A percentile compares a stretch with the other conserved stretches of the same genome.
phyloP scores from a whole-genome alignment of 2,113 vertebrate genomes.

The Corydoras sp. region DNA sequence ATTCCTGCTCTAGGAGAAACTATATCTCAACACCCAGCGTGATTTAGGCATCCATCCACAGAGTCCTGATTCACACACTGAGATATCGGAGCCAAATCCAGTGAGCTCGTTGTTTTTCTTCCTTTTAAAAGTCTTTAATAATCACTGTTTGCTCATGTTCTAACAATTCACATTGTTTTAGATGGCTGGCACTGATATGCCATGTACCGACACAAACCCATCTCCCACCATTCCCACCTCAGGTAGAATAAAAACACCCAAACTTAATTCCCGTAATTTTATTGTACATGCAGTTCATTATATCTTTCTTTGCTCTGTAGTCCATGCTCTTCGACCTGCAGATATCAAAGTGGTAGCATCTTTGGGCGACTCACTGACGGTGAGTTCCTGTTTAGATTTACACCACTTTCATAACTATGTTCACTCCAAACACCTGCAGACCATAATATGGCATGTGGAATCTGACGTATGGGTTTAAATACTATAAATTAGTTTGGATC shows the following conservation, averaged over 20 bases:
- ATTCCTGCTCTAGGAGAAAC: constrained; percentile 46
- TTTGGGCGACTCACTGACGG: constrained; percentile 86
- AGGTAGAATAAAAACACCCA: constrained; percentile 59
- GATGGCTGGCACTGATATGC: constrained; percentile 72
- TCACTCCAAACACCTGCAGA: not conserved
- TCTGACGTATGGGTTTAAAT: no score
- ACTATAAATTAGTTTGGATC: no score
- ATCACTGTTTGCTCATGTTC: not conserved
- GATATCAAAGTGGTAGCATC: constrained; percentile 84
- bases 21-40: constrained; percentile 57
- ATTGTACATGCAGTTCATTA: not conserved
- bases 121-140: not conserved
- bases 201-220: constrained; percentile 65
- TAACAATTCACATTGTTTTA: constrained; percentile 46
- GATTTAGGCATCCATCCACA: constrained; percentile 42
- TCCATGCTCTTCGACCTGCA: constrained; percentile 79
- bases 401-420: not conserved
- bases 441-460: not conserved
- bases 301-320: constrained; percentile 55
- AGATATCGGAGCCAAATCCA: not conserved
- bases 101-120: constrained; percentile 41
- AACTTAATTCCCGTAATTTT: not conserved
- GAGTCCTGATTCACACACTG: not conserved
- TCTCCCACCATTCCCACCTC: constrained; percentile 69
- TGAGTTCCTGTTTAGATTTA: constrained; percentile 53